Evolutionary conservation across 1,140 invertebrate species (phyloP).

Genomic region (Lepidurus couesii): DNA sequence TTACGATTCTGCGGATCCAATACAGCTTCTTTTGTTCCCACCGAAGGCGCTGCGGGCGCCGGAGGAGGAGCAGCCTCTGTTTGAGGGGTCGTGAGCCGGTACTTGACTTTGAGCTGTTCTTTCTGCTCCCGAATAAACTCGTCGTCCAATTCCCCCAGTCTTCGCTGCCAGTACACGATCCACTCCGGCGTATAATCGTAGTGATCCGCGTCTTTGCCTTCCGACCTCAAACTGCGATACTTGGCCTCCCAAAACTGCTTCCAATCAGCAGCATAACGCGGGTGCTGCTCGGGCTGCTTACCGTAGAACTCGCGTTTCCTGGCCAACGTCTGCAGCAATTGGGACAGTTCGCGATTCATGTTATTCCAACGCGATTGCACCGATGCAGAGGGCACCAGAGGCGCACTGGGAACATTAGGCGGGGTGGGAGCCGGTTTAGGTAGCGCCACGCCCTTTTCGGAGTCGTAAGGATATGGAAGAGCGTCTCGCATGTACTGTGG

Average conservation of each 20-base stretch:
- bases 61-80: not conserved
- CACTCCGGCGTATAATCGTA: slow-evolving; percentile 81
- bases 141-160: slow-evolving; percentile 67
- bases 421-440: not conserved
- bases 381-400: not conserved
- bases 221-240: slow-evolving; percentile 69
- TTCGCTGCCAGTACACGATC: slow-evolving; percentile 72
- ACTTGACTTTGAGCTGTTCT: slow-evolving; percentile 48
- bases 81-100: slow-evolving; percentile 41
- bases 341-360: slow-evolving; percentile 17
- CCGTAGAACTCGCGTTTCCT: slow-evolving; percentile 63
- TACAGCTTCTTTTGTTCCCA: not conserved
- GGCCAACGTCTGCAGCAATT: slow-evolving; percentile 40
- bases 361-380: slow-evolving; percentile 23
- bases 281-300: slow-evolving; percentile 78
- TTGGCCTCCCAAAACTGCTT: slow-evolving; percentile 74
- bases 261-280: slow-evolving; percentile 76
- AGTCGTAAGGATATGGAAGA: not conserved
- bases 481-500: not conserved
- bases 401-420: not conserved
- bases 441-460: not conserved
- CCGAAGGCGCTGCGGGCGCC: not conserved
- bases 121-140: slow-evolving; percentile 56
- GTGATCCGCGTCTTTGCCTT: slow-evolving; percentile 65
- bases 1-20: not conserved